phyloP scores from a whole-genome alignment of 2,113 vertebrate species.

The Bungarus multicinctus region DNA sequence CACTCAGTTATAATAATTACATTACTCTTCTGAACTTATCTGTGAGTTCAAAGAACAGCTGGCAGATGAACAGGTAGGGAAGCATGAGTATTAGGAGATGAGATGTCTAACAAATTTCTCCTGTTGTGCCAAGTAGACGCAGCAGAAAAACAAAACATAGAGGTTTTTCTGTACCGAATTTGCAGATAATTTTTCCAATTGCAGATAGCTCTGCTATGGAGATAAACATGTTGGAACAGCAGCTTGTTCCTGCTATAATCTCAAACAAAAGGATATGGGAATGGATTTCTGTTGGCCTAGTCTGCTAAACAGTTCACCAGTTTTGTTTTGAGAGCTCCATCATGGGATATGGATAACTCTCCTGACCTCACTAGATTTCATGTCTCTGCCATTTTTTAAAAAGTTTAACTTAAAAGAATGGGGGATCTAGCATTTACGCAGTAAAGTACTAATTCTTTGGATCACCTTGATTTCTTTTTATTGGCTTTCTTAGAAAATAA shows the following conservation, averaged over 20 bases:
- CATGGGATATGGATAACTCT: not conserved
- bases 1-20: slow-evolving; percentile 7
- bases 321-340: not conserved
- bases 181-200: not conserved
- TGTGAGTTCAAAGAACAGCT: not conserved
- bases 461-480: not conserved
- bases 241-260: not conserved
- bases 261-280: not conserved
- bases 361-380: not conserved
- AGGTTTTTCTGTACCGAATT: not conserved
- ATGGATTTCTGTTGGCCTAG: not conserved
- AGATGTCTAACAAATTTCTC: not conserved
- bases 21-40: slow-evolving; percentile 10
- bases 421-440: not conserved
- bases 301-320: not conserved
- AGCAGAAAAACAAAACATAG: not conserved
- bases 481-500: not conserved
- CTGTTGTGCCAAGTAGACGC: too few relatives aligned
- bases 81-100: not conserved
- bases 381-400: not conserved
- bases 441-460: not conserved
- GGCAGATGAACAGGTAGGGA: not conserved
- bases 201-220: not conserved
- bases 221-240: not conserved
- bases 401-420: not conserved